Conservation (phyloP, 2,888 invertebrate genomes). For the Lasius platythorax region DNA sequence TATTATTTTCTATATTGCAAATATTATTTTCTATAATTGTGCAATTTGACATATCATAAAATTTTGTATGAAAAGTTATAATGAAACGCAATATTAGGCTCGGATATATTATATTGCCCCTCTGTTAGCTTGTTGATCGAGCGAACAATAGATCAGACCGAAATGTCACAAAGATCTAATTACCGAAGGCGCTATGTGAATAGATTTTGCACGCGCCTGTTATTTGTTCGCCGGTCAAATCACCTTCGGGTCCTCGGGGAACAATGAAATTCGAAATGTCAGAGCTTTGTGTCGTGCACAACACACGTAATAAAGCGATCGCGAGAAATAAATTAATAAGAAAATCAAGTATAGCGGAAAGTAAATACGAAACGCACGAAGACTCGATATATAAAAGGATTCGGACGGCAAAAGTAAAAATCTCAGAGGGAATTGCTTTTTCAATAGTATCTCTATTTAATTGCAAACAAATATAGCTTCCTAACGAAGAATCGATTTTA, state of each 20-base stretch:
- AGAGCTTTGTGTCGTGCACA: neutral
- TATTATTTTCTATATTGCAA: neutral
- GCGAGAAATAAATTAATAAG: neutral
- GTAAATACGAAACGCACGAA: neutral
- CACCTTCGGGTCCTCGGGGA: slow-evolving; percentile 28
- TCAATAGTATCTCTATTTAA: neutral
- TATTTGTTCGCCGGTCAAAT: slow-evolving; percentile 49
- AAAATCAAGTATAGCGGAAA: neutral
- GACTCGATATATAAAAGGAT: neutral
- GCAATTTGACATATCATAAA: neutral
- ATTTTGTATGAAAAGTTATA: neutral
- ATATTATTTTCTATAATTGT: neutral
- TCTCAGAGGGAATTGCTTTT: neutral
- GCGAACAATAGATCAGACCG: slow-evolving; percentile 11
- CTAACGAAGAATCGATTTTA: neutral
- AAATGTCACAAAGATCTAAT: slow-evolving; percentile 62
- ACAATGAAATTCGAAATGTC: slow-evolving; percentile 63
- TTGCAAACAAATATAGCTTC: neutral
- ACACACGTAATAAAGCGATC: neutral
- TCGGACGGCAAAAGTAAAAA: neutral
- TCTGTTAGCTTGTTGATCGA: neutral
- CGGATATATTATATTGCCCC: neutral
- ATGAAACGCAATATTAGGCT: neutral
- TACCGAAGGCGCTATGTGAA: slow-evolving; percentile 41
- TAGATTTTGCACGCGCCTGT: slow-evolving; percentile 27